Percentiles rank a stretch among this genome's conserved stretches.
Conservation (phyloP, 2,888 invertebrate species). For the Mythimna impura region DNA sequence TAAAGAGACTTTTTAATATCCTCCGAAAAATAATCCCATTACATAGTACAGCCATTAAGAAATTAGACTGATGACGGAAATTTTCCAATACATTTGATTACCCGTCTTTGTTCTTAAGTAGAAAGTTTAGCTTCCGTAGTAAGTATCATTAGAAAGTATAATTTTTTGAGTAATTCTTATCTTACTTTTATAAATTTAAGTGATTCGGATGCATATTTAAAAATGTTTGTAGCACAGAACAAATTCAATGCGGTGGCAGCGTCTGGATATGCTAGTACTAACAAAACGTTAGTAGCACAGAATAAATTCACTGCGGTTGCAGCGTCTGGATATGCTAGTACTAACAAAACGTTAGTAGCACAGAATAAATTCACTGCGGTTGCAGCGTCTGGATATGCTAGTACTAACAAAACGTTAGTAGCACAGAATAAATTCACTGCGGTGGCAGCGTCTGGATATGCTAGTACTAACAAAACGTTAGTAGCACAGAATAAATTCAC, state of each 20-base stretch:
- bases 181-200: constrained; percentile 47
- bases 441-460: too few relatives aligned
- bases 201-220: constrained; percentile 54
- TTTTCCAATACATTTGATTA: constrained; percentile 39
- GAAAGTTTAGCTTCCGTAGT: constrained; percentile 47
- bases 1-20: not conserved
- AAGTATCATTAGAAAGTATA: constrained; percentile 57
- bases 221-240: not conserved
- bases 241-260: not conserved
- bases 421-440: not conserved
- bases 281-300: too few relatives aligned
- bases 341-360: constrained; percentile 2
- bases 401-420: not conserved
- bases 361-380: not conserved
- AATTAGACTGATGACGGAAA: constrained; percentile 21
- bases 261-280: too few relatives aligned
- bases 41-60: constrained; percentile 37
- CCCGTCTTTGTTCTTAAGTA: constrained; percentile 52
- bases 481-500: too few relatives aligned
- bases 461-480: too few relatives aligned
- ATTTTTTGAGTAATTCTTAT: constrained; percentile 48
- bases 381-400: too few relatives aligned
- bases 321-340: too few relatives aligned
- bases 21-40: constrained; percentile 17
- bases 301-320: too few relatives aligned